Base-by-base conservation (phyloP, 2,113 vertebrate genomes). In the Oreochromis tanganicae region DNA sequence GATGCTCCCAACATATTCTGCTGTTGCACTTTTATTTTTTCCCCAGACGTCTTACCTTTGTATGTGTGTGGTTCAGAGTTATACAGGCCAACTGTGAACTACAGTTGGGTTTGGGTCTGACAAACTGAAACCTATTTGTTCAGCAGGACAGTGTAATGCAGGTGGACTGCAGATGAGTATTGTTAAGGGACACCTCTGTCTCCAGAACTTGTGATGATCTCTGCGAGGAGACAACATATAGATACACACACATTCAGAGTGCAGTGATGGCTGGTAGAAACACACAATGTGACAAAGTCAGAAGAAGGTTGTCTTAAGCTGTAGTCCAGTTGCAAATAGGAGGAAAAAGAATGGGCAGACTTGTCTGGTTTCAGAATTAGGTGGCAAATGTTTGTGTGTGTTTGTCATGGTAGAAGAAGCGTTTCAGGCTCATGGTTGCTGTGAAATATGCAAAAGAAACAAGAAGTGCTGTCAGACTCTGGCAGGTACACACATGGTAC, bases 41-140 rank as follows among this genome's bases (percentile, higher is more conserved):
- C 9, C 17, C 8, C 21, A 81, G 24, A 50, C 27, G 14, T 43
- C 29, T 29, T 24, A 17, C 38, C 52, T 29, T 61, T 66, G 29
- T 48, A 16, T 56, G 57, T 9, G 9, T 57, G 21, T 48, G 68
- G 27, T 81, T 87, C 56, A 48, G 9, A 24, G 66, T 86, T 83
- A 57, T 63, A 34, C 79, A 55, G 80, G 88, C 79, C 80, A 52
- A 34, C 82, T 82, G 81, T 27, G 82, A 36, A 85, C 81, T 91
- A 8, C 82, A 81, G 10, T 89, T 48, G 73, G 82, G 48, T 92
- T 87, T 73, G 56, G 66, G 19, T 92, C 71, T 95, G 94, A 94
- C 94, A 94, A 91, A 93, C 86, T 90, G 85, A 71, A 80, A 88
- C 75, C 87, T 81, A 80, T 93, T 95, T 92, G 86, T 91, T 93